Base-by-base conservation (phyloP, 2,797 vertebrate genomes). In the Enteromius viviparus region DNA sequence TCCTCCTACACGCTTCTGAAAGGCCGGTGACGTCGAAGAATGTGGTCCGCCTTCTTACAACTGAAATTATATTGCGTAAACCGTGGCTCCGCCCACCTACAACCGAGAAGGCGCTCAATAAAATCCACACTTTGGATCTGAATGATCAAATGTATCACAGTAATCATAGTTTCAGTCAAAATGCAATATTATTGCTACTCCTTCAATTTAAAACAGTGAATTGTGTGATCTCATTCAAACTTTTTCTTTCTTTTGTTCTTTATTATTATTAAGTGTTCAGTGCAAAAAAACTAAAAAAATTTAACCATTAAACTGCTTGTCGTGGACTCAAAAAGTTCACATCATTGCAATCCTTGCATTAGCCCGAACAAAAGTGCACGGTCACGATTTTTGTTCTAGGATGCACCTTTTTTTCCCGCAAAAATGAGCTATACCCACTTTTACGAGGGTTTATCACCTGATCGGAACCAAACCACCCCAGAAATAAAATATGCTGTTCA, bases 1-100 rank as follows among this genome's bases (percentile, higher is more conserved):
- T 81, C 85, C 81, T 68, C 88, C 72, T 32, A 69, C 74, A 53
- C 69, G 19, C n/a, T 19, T 53, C 34, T 19, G 37, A 45, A 62
- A 40, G 72, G n/a, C 34, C 45, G 6, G 4, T 23, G 45, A 66
- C 32, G 80, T 4, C 26, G 8, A 23, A 26, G 23, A 70, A 19
- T n/a, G 3, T 11, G 23, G 26, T 34, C 72, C 74, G 75, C 81
- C 81, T 37, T 21, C 75, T 70, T 70, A 78, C 74, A 32, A 70
- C 65, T 62, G 14, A 29, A 70, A 49, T 37, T 70, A 60, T 34
- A 62, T 55, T 60, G 51, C 51, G 37, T 70, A 14, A 21, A 19
- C 11, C 26, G 26, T 37, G 12, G 47, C 69, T 49, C 77, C 78
- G 83, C 83, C 77, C 29, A 60, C 37, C 1, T 37, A 68, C 69